Evolutionary conservation across 2,113 vertebrate species (phyloP), one percentile per base, ranked within the genome.

Genomic region (Calonectris borealis): DNA sequence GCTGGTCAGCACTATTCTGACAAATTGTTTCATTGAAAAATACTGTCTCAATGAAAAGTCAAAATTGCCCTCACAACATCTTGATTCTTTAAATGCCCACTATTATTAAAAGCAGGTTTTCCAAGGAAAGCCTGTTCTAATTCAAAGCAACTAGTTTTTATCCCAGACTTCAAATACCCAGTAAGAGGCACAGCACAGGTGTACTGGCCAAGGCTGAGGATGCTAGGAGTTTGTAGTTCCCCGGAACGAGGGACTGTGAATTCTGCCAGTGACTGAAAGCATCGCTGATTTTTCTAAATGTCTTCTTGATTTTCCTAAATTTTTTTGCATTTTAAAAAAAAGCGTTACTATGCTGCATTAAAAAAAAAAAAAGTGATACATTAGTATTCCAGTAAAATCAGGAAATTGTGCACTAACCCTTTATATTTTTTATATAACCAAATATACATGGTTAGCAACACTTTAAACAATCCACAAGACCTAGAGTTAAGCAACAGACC

Each of bases 1-100:
- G 32, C n/a, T 71, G 84, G 9, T 82, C 94, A 94, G 69, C 69
- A 70, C 17, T 75, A 61, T 38, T 75, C 64, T 93, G 73, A 94
- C 27, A 64, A 85, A 89, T 48, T 11, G 19, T 66, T 81, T 86
- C 26, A 69, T 13, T 73, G 46, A 77, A 84, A 93, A 94, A 57
- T 42, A 25, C 72, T 86, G 69, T 17, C 68, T 81, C 36, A 13
- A 78, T 60, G 46, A 77, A 60, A 94, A 88, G 58, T 61, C 42
- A 91, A 48, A 87, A 71, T 3, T 76, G 38, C 11, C 76, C 49
- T 87, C 7, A 4, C 26, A 87, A 83, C 16, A 36, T 18, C 85
- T 68, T 61, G 21, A 72, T 66, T 60, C 62, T 83, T 91, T 48
- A 68, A 48, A 48, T 48, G 4, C 7, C 4, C 19, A 32, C 25